Base-by-base conservation (phyloP, 2,888 invertebrate species). In the Boloria selene region DNA sequence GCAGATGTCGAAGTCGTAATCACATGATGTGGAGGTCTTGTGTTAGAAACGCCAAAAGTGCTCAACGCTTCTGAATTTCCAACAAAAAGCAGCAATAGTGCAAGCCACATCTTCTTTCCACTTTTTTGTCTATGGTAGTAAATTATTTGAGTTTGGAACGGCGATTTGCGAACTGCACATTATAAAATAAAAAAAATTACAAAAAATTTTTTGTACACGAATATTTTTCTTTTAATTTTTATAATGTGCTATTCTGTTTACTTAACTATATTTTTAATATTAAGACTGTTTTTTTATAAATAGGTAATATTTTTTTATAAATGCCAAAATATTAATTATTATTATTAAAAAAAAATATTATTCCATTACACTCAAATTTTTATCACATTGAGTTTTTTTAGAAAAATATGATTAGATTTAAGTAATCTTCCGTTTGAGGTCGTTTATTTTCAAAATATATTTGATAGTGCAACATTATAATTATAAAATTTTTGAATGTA, bases 41-140 rank as follows among this genome's bases (percentile, higher is more conserved):
- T 93, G 78, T 93, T 95, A 17, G 94, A 94, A 75, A 95, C 95
- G 53, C 95, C 95, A 76, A 95, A 95, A 47, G 95, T 95, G 66
- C 95, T 95, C 71, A 95, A 87, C 22, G 95, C 85, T 38, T 59
- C 54, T 3, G 75, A 81, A 79, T 64, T 4, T 56, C 60, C 53
- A 26, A 69, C n/a, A 10, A 56, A 17, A 4, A 63, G 31, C 4
- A 56, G 18, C 16, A 61, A 44, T 17, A 60, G 44, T 47, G 63
- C 10, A 79, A 81, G 73, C 72, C 75, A 79, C 78, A 78, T 79
- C 64, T 66, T 64, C 49, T 61, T 44, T 50, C 3, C 17, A 22
- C 26, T 51, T 58, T 60, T 65, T 55, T 31, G 31, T 59, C 47
- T 60, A 58, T 54, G 54, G 42, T 42, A 14, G 42, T 18, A 1